phyloP scores from a whole-genome alignment of 2,888 invertebrate genomes.

The Acholoe squamosa region DNA sequence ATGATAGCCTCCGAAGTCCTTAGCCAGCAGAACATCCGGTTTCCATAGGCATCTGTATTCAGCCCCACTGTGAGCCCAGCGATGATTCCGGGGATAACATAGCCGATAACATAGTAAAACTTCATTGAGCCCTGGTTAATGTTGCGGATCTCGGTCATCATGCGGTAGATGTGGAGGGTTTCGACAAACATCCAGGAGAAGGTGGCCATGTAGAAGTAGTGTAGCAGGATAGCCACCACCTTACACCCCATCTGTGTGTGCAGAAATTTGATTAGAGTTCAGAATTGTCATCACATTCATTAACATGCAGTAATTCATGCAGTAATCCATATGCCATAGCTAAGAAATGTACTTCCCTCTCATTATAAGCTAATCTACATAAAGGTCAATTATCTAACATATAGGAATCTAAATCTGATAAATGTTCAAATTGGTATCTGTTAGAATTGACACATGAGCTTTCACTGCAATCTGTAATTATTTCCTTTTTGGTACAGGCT shows the following conservation, averaged over 20 bases:
- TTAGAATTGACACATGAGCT: too few relatives aligned
- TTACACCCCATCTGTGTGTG: conserved; percentile 91
- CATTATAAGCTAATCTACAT: too few relatives aligned
- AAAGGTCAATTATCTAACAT: too few relatives aligned
- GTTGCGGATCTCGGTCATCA: conserved; percentile 97
- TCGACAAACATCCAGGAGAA: conserved; percentile 96
- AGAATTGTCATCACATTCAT: too few relatives aligned
- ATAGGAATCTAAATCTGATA: too few relatives aligned
- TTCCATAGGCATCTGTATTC: conserved; percentile 96
- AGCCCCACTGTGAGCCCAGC: conserved; percentile 96
- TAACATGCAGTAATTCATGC: too few relatives aligned
- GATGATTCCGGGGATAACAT: conserved; percentile 91
- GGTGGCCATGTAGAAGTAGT: conserved; percentile 95
- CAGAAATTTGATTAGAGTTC: too few relatives aligned
- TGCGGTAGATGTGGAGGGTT: conserved; percentile 95
- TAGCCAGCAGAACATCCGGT: conserved; percentile 96
- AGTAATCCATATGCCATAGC: too few relatives aligned
- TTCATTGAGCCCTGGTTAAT: conserved; percentile 97
- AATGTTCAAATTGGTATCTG: too few relatives aligned
- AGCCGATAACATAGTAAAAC: conserved; percentile 95
- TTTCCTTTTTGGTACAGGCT: too few relatives aligned
- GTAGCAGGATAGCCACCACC: conserved; percentile 93
- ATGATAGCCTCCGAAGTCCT: conserved; percentile 96
- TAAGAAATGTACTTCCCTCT: too few relatives aligned
- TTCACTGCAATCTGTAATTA: too few relatives aligned